Evolutionary conservation across 2,888 invertebrate species (phyloP), one percentile per base, ranked within the genome.

Genomic region (Dromius quadrimaculatus): DNA sequence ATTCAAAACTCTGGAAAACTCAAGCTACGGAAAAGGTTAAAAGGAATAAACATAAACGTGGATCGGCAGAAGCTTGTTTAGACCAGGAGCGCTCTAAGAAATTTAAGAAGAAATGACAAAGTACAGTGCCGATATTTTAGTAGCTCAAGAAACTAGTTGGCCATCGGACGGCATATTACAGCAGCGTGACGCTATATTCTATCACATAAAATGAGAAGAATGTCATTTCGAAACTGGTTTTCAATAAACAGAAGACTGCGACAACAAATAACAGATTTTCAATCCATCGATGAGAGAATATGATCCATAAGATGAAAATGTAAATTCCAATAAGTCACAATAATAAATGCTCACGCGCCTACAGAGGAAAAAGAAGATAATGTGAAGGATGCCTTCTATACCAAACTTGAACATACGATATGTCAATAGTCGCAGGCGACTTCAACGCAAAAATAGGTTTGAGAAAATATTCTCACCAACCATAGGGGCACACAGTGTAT

Each of bases 401-500:
- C 45, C 13, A 45, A 64, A 32, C 57, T 72, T 57, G 72, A 70
- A 17, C 34, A 54, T 15, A 61, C 45, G 50, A 73, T 34, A 61
- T 64, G 20, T 63, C 66, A 65, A 71, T 73, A 6, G 23, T 72
- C 36, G 23, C n/a, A n/a, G n/a, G n/a, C n/a, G n/a, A n/a, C n/a
- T n/a, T n/a, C n/a, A n/a, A n/a, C n/a, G n/a, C 72, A 22, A 73
- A 45, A 34, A 70, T 3, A 69, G 61, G 45, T 13, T 72, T 61
- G 72, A 72, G 50, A 32, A 2, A 9, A 41, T 66, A 19, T 71
- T 59, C 38, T 23, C 17, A 28, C 54, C 62, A 38, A 62, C 36
- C 20, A 66, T 72, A 19, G 73, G 71, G 6, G 54, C 17, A 1
- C 43, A 72, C 15, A 72, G 66, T 6, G 8, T 71, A 43, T 65